A percentile compares a stretch with the other conserved stretches of the same genome.
phyloP scores from a whole-genome alignment of 2,888 invertebrate species.

The Clusia tigrina region DNA sequence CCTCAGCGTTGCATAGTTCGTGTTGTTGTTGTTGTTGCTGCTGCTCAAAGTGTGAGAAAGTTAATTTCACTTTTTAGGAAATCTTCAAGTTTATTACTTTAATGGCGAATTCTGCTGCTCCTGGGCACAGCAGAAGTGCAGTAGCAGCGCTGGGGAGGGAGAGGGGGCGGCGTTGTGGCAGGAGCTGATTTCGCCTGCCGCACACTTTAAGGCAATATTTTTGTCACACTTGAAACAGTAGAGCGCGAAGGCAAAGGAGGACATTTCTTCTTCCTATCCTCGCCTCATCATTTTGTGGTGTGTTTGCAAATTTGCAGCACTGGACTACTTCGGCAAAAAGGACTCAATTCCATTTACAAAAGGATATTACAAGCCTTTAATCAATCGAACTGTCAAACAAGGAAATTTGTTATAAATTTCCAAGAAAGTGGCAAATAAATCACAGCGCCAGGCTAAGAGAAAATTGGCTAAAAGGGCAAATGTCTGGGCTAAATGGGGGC shows the following conservation, averaged over 20 bases:
- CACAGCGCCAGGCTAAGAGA: too few relatives aligned
- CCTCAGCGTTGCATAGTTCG: not conserved
- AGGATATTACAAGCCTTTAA: constrained; percentile 55
- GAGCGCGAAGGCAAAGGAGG: not conserved
- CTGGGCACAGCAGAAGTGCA: too few relatives aligned
- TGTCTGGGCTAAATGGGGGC: too few relatives aligned
- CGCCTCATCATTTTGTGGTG: too few relatives aligned
- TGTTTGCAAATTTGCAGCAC: too few relatives aligned
- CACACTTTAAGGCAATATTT: not conserved
- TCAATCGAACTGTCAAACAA: constrained; percentile 40
- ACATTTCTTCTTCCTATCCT: not conserved
- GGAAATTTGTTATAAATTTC: constrained; percentile 6
- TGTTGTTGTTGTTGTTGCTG: not conserved
- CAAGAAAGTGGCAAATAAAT: not conserved
- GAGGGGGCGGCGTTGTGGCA: not conserved
- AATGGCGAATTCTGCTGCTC: not conserved
- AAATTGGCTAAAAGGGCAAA: too few relatives aligned
- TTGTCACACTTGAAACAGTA: not conserved
- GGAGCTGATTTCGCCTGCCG: not conserved
- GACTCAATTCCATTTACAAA: constrained; percentile 22
- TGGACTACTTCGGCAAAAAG: not conserved
- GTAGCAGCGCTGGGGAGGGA: too few relatives aligned
- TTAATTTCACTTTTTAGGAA: not conserved
- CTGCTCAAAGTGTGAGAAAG: not conserved
- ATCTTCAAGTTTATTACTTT: not conserved